phyloP scores from a whole-genome alignment of 2,888 invertebrate species.

The Campaea margaritaria region DNA sequence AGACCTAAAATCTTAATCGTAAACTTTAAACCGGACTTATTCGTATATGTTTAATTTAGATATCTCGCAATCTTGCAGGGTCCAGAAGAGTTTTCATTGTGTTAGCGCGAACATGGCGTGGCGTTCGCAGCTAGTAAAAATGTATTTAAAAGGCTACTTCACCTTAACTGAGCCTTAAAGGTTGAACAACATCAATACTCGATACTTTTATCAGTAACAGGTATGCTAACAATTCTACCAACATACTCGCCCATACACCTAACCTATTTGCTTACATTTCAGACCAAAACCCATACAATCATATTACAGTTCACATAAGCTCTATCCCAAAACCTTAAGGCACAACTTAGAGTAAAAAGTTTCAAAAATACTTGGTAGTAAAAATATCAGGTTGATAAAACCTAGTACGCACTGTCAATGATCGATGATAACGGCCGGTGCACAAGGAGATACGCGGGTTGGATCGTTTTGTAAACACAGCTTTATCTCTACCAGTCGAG shows the following conservation, averaged over 20 bases:
- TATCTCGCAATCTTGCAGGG: no score
- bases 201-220: conserved; percentile 29
- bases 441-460: conserved; percentile 49
- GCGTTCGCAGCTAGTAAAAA: no score
- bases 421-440: conserved; percentile 49
- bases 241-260: conserved; percentile 21
- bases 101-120: no score
- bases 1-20: no score
- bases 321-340: conserved; percentile 1
- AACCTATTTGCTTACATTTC: conserved; percentile 20
- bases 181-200: conserved; percentile 21
- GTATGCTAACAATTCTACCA: conserved; percentile 35
- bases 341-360: conserved; percentile 2
- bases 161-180: conserved; percentile 7
- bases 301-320: conserved; percentile 3
- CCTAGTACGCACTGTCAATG: conserved; percentile 47
- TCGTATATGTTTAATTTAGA: no score
- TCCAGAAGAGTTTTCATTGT: no score
- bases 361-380: conserved; percentile 29
- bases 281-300: conserved; percentile 5
- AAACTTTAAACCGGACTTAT: no score
- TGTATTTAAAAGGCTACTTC: no score
- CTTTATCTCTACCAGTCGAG: conserved; percentile 50
- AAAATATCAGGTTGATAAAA: conserved; percentile 40
- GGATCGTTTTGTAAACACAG: conserved; percentile 59